Evolutionary conservation across 2,113 vertebrate species (phyloP), one percentile per base, ranked within the genome.

Genomic region (Amazona vittata): DNA sequence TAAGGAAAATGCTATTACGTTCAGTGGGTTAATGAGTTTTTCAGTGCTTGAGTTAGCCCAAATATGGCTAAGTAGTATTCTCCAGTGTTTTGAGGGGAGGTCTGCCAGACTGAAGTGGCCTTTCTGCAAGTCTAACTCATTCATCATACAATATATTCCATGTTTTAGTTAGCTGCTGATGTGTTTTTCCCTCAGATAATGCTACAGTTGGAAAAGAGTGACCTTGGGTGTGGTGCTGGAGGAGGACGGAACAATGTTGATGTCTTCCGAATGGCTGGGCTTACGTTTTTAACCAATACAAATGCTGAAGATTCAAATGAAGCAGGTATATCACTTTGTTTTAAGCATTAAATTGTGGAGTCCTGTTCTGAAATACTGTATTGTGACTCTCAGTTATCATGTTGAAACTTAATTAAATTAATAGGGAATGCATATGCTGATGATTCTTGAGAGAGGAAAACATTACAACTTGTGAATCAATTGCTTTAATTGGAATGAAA

Each of bases 211-310:
- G 99, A 99, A 82, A 94, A 94, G n/a, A 98, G 97, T 28, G 99
- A 99, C 95, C 98, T 97, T 53, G 99, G 99, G 22, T 99, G 99
- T 41, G 99, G 99, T 2, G 99, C 98, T 22, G 99, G 99, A 4
- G 99, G 99, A 7, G 99, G 99, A 26, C 95, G 9, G 83, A 96
- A 99, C 95, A 98, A 97, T 1, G n/a, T 98, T 0, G 98, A 99
- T 0, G 99, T 99, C 1, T 99, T 99, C 90, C 91, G 88, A 19
- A 95, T 98, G 63, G 98, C 99, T 5, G 99, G 99, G 25, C 98
- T 99, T 79, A 99, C 98, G 1, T 99, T 99, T 89, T 78, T 99
- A 35, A 99, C 99, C 37, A 99, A 99, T 1, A 98, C 99, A 37
- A 99, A 99, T 2, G 97, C 97, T 28, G 96, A 98, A 5, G 96